phyloP scores from a whole-genome alignment of 2,113 vertebrate genomes.

The Leuciscus idus region DNA sequence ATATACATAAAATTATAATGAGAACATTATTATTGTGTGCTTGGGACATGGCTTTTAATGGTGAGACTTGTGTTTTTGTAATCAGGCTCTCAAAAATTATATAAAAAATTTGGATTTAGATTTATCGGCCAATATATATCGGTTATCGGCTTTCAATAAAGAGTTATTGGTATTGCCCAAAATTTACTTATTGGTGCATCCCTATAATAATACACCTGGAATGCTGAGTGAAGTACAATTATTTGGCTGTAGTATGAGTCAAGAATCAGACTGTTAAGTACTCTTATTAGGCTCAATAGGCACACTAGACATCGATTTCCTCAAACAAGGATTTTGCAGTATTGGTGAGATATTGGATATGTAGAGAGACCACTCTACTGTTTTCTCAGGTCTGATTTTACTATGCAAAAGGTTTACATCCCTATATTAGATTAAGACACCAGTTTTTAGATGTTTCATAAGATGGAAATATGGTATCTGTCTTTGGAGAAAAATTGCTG shows the following conservation, averaged over 20 bases:
- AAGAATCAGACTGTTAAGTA: neutral
- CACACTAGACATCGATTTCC: conserved; percentile 39
- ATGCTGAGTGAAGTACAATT: neutral
- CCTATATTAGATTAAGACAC: neutral
- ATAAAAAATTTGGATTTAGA: no score
- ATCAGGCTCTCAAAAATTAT: no score
- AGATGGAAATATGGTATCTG: neutral
- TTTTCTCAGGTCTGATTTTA: conserved; percentile 4
- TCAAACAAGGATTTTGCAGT: conserved; percentile 28
- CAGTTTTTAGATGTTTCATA: neutral
- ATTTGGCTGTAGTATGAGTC: neutral
- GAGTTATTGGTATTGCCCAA: no score
- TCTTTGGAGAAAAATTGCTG: neutral
- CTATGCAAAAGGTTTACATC: neutral
- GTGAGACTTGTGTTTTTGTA: no score
- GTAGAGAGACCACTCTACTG: conserved; percentile 11
- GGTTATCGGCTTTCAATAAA: no score
- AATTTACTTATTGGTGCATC: no score
- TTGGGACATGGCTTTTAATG: no score
- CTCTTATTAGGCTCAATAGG: conserved; percentile 3
- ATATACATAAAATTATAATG: no score
- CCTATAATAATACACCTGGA: neutral
- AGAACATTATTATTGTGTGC: neutral
- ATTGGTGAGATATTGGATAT: conserved; percentile 24
- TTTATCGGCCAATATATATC: no score